Evolutionary conservation across 2,888 invertebrate genomes (phyloP).

Genomic region (Mactromeris polynyma): DNA sequence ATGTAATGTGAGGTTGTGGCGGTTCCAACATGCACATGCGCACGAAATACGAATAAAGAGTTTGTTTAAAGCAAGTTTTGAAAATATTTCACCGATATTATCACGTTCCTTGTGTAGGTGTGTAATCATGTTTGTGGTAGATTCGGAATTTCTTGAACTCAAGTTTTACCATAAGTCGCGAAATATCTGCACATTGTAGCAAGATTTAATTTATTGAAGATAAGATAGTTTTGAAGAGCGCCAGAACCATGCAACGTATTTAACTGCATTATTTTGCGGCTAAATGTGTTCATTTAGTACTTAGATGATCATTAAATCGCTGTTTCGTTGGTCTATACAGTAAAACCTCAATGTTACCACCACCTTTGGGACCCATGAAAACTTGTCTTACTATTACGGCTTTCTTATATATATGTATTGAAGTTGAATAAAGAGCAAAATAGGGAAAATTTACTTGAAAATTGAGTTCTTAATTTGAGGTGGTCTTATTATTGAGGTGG

Average conservation of each 20-base stretch:
- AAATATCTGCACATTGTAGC: neutral
- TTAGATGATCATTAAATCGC: too few species aligned
- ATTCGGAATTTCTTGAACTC: neutral
- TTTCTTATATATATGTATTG: too few species aligned
- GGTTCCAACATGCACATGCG: neutral
- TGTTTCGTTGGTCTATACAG: too few species aligned
- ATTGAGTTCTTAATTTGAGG: too few species aligned
- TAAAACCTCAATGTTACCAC: too few species aligned
- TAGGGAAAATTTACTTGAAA: too few species aligned
- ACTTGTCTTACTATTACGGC: too few species aligned
- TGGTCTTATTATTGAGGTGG: too few species aligned
- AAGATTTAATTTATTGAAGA: neutral
- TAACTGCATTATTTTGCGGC: neutral
- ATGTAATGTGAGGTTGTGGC: too few species aligned
- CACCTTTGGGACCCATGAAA: too few species aligned
- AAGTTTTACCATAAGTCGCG: neutral
- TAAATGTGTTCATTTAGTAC: too few species aligned
- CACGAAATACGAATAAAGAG: neutral
- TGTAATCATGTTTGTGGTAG: neutral
- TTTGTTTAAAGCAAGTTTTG: neutral
- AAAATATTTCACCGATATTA: neutral
- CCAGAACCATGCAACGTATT: neutral
- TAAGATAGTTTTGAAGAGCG: neutral
- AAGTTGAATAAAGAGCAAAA: too few species aligned
- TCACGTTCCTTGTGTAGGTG: neutral